Conservation (phyloP, 2,888 invertebrate genomes). For the Ectemnius lituratus region DNA sequence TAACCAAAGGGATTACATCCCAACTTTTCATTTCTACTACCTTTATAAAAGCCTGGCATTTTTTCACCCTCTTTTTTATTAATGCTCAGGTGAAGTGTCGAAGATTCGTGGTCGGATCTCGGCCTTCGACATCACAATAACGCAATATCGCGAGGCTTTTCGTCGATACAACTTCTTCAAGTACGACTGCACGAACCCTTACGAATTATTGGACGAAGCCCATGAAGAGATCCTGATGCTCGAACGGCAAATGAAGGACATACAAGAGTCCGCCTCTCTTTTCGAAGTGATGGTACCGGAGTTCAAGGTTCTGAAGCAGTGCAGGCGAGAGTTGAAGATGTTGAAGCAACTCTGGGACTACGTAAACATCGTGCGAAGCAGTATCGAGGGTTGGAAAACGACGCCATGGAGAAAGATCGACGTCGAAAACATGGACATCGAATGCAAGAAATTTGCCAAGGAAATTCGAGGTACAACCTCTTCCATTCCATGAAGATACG, state of each 20-base stretch:
- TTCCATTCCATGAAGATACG: too few species aligned
- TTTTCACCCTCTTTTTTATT: background rate
- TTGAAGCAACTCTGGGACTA: slow-evolving; percentile 98
- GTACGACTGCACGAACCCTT: slow-evolving; percentile 87
- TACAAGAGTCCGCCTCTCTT: slow-evolving; percentile 93
- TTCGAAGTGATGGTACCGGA: slow-evolving; percentile 98
- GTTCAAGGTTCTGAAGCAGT: slow-evolving; percentile 94
- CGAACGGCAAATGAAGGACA: slow-evolving; percentile 91
- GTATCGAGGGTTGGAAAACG: slow-evolving; percentile 97
- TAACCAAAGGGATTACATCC: slow-evolving; percentile 24
- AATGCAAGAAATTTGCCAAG: slow-evolving; percentile 98
- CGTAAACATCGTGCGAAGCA: slow-evolving; percentile 91
- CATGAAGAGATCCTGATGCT: slow-evolving; percentile 88
- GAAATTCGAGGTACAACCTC: slow-evolving; percentile 84
- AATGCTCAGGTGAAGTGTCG: slow-evolving; percentile 86
- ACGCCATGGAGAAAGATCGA: slow-evolving; percentile 98
- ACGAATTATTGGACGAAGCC: slow-evolving; percentile 87
- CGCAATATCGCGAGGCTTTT: slow-evolving; percentile 93
- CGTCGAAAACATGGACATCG: slow-evolving; percentile 99
- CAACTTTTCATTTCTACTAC: too few species aligned
- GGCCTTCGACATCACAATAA: slow-evolving; percentile 90
- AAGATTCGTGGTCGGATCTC: slow-evolving; percentile 92
- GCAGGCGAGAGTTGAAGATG: slow-evolving; percentile 93
- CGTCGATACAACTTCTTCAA: slow-evolving; percentile 88
- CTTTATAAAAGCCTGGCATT: too few species aligned